Evolutionary conservation across 2,888 invertebrate genomes (phyloP).

Genomic region (Agrilus cyanescens): DNA sequence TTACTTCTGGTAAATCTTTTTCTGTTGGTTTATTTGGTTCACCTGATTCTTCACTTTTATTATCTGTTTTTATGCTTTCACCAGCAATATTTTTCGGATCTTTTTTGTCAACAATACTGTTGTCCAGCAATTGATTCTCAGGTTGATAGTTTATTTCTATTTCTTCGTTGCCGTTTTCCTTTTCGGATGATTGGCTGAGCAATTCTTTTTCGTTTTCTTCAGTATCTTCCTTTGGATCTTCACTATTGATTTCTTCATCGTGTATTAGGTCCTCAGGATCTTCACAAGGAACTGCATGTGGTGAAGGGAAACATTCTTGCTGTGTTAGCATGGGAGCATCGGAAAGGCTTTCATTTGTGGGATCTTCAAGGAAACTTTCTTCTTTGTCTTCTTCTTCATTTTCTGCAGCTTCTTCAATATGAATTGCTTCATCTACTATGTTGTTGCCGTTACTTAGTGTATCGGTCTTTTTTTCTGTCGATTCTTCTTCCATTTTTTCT

Average conservation of each 20-base stretch:
- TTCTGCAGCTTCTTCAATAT: conserved; percentile 14
- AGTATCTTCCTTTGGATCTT: neutral
- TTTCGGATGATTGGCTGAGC: neutral
- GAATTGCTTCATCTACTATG: conserved; percentile 13
- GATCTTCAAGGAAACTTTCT: neutral
- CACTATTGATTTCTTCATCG: neutral
- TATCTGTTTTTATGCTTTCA: conserved; percentile 2
- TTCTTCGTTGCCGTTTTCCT: conserved; percentile 7
- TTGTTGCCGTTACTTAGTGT: neutral
- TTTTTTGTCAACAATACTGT: conserved; percentile 5
- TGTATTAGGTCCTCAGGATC: neutral
- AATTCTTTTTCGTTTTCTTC: conserved; percentile 1
- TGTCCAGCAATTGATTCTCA: conserved; percentile 9
- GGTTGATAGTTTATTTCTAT: conserved; percentile 7
- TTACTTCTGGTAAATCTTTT: conserved; percentile 2
- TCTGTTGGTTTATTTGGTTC: neutral
- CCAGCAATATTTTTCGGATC: conserved; percentile 12
- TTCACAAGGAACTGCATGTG: neutral
- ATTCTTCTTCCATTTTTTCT: conserved; percentile 32
- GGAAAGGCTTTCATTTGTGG: neutral
- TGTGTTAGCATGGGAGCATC: neutral
- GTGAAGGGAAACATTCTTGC: no score
- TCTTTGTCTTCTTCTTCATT: conserved; percentile 6
- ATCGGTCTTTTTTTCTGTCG: conserved; percentile 20
- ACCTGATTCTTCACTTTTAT: conserved; percentile 7